phyloP scores from a whole-genome alignment of 2,113 vertebrate species.

The Pipa parva region DNA sequence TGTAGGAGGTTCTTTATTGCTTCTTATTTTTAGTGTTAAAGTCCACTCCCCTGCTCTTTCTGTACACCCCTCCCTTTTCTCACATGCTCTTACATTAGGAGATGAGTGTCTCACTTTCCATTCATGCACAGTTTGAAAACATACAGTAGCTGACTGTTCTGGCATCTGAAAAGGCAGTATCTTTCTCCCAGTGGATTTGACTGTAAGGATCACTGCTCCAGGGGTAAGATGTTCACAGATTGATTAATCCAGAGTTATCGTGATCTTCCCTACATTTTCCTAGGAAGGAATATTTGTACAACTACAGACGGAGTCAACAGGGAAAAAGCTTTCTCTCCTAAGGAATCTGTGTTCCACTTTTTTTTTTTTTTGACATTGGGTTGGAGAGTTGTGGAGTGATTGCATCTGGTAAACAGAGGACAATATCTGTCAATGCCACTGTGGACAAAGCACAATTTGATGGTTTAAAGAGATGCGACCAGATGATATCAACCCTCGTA shows the following conservation, averaged over 20 bases:
- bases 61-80: slow-evolving; percentile 31
- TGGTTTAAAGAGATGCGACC: slow-evolving; percentile 61
- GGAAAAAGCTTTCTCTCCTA: neutral
- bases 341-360: neutral
- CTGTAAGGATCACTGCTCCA: slow-evolving; percentile 19
- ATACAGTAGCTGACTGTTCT: slow-evolving; percentile 33
- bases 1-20: slow-evolving; percentile 14
- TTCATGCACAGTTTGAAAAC: slow-evolving; percentile 32
- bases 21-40: slow-evolving; percentile 35
- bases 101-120: slow-evolving; percentile 41
- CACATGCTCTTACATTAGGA: slow-evolving; percentile 41
- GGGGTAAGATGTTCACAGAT: slow-evolving; percentile 23
- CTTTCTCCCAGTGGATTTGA: slow-evolving; percentile 18
- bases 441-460: slow-evolving; percentile 42
- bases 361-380: neutral
- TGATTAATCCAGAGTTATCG: slow-evolving; percentile 28
- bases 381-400: neutral
- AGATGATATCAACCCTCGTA: slow-evolving; percentile 77
- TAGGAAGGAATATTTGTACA: slow-evolving; percentile 12
- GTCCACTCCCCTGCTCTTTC: slow-evolving; percentile 38
- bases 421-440: slow-evolving; percentile 12
- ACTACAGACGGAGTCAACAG: slow-evolving; percentile 5
- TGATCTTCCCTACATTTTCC: slow-evolving; percentile 5
- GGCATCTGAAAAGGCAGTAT: slow-evolving; percentile 37
- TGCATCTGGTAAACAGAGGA: neutral